Evolutionary conservation across 2,888 invertebrate species (phyloP), one percentile per base, ranked within the genome.

Genomic region (Litoditis marina): DNA sequence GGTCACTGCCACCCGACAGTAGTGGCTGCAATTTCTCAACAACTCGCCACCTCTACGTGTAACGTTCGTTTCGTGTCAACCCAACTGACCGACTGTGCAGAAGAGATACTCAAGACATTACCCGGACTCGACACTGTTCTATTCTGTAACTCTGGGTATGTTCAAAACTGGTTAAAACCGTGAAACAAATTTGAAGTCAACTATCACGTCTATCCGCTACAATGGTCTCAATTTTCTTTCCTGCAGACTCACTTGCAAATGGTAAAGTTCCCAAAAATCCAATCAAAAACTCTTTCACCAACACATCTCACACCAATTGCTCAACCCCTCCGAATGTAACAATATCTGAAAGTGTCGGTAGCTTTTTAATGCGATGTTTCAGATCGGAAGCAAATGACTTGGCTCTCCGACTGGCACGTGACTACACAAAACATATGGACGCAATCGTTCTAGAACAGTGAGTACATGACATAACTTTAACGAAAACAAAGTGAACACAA

Each of bases 1-100:
- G 98, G 98, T 0, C 98, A 98, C 85, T 94, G 95, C 82, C 94
- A 98, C 84, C 93, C 94, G 0, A 88, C 89, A 72, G 95, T 98
- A 25, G 94, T 94, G 1, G 88, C 90, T 81, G 93, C 93, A 0
- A 94, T 92, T 1, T 88, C 89, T 65, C 88, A 90, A 61, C 98
- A 98, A 87, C 92, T 96, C 91, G 88, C 89, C 19, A 85, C 90
- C 2, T 88, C 96, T 77, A 92, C 91, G 77, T 98, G 96, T 50
- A 98, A 98, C 87, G 92, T 90, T 83, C 89, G 98, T 39, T 98
- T 93, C 84, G 88, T 98, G 13, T 95, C 96, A 84, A 94, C 96
- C 84, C 92, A 94, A 83, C 86, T 98, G 68, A 93, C 94, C 8
- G 87, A 92, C 62, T 91, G 93, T 78, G 95, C 94, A 4, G 88